Evolutionary conservation across 1,140 invertebrate species (phyloP), one percentile per base, ranked within the genome.

Genomic region (Aphis gossypii): DNA sequence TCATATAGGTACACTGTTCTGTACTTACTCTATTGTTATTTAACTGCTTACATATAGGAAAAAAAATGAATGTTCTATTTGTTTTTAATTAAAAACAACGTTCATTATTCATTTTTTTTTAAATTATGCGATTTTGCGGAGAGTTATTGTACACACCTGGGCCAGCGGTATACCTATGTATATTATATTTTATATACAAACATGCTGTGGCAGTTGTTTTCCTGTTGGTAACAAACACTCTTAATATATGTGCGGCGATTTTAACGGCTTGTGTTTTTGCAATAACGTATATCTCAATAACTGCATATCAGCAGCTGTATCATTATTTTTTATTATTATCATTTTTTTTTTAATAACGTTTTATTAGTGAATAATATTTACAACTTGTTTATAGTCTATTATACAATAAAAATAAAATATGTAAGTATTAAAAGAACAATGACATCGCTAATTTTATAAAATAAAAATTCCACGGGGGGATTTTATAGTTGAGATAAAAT

Each of bases 21-120:
- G 60, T 35, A 35, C 60, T 68, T 68, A 18, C 14, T 76, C 60
- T 76, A 35, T 76, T 76, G 60, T n/a, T n/a, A 14, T 18, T 76
- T 41, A 21, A 44, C 3, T 86, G 44, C 84, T 4, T n/a, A 87
- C 44, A 48, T 4, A 18, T 2, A 86, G 41, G 84, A 25, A 2
- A 41, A 87, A 87, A 87, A 46, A n/a, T 18, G 38, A 44, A n/a
- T 25, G 25, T n/a, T 48, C n/a, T 87, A n/a, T 87, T 87, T 87
- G 84, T 87, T 87, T 87, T 87, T 87, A 87, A 87, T 87, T 87
- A 48, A 87, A 87, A 87, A 48, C 21, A 87, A 48, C 5, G 30
- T n/a, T 76, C 60, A 20, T 76, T 35, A 76, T 76, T n/a, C 14
- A n/a, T 76, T 76, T 76, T 76, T 68, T 68, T 76, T 68, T n/a